These are phyloP conservation scores for Apamea monoglypha DNA, from an alignment of 2,888 invertebrate genomes.

Conservation along the genomic window DNA sequence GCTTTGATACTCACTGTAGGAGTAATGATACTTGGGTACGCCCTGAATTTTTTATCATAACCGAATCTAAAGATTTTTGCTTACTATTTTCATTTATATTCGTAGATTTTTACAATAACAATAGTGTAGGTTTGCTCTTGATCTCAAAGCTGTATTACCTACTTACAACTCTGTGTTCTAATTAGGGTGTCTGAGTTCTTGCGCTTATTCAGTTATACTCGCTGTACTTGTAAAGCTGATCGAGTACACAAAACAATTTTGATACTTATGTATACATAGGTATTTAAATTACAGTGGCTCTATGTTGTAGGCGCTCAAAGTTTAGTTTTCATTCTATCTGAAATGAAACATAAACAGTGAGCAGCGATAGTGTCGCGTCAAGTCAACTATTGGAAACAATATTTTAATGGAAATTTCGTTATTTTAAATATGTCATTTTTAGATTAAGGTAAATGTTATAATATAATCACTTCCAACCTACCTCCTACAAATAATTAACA, in stretches of 20 bases:
- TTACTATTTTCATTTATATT: neutral
- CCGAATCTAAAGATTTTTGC: too few relatives aligned
- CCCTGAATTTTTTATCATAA: too few relatives aligned
- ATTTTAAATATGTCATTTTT: neutral
- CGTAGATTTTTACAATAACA: neutral
- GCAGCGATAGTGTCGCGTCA: slow-evolving; percentile 23
- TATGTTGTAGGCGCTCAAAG: slow-evolving; percentile 41
- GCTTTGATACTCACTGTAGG: too few relatives aligned
- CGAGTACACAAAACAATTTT: slow-evolving; percentile 12
- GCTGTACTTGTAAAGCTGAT: slow-evolving; percentile 7
- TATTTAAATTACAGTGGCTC: slow-evolving; percentile 46
- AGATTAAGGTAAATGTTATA: neutral
- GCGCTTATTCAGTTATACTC: neutral
- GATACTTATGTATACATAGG: slow-evolving; percentile 1
- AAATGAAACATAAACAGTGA: slow-evolving; percentile 59
- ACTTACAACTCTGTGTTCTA: neutral
- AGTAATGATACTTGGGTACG: too few relatives aligned
- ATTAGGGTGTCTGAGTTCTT: neutral
- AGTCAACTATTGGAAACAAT: slow-evolving; percentile 35
- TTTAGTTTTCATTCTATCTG: slow-evolving; percentile 60
- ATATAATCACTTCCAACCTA: neutral
- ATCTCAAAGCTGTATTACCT: too few relatives aligned
- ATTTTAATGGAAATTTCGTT: slow-evolving; percentile 13
- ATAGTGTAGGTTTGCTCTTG: neutral
- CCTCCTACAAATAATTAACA: neutral